Evolutionary conservation across 2,888 invertebrate genomes (phyloP).

Genomic region (Drosophila kanekoi): DNA sequence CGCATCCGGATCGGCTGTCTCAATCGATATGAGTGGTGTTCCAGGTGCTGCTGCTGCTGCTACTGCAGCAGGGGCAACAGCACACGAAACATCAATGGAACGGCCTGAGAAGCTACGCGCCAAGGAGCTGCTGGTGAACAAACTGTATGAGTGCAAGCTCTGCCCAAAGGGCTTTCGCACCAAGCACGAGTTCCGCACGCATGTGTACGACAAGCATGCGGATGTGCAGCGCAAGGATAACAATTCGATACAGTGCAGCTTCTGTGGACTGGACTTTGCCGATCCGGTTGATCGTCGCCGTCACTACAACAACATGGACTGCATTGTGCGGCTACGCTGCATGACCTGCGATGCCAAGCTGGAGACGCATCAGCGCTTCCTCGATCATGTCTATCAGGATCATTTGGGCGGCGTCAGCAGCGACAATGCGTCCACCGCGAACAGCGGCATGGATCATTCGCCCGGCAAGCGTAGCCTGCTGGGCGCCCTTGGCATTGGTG

Average conservation of each 20-base stretch:
- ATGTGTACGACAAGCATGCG: conserved; percentile 84
- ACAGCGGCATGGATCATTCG: conserved; percentile 66
- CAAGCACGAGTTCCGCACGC: conserved; percentile 85
- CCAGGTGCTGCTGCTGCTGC: background rate
- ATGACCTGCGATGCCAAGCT: conserved; percentile 84
- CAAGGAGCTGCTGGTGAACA: conserved; percentile 84
- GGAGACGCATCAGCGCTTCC: conserved; percentile 84
- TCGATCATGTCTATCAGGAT: conserved; percentile 85
- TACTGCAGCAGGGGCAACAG: background rate
- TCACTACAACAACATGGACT: conserved; percentile 85
- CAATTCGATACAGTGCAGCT: conserved; percentile 83
- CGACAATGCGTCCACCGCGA: conserved; percentile 53
- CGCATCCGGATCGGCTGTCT: conserved; percentile 24
- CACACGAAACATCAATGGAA: conserved; percentile 44
- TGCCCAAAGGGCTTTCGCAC: conserved; percentile 84
- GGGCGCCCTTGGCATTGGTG: conserved; percentile 62
- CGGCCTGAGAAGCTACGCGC: conserved; percentile 83
- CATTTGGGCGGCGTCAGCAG: conserved; percentile 80
- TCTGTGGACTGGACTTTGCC: conserved; percentile 83
- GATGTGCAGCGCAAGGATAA: conserved; percentile 84
- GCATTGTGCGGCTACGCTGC: conserved; percentile 84
- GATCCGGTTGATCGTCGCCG: conserved; percentile 84
- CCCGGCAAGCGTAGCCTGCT: conserved; percentile 68
- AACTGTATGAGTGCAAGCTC: conserved; percentile 85
- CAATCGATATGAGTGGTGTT: conserved; percentile 25